These are phyloP conservation scores for Aurelia sp. DNA, from an alignment of 30 jellyfish, hydroid and myxozoan species.

Conservation along the genomic window DNA sequence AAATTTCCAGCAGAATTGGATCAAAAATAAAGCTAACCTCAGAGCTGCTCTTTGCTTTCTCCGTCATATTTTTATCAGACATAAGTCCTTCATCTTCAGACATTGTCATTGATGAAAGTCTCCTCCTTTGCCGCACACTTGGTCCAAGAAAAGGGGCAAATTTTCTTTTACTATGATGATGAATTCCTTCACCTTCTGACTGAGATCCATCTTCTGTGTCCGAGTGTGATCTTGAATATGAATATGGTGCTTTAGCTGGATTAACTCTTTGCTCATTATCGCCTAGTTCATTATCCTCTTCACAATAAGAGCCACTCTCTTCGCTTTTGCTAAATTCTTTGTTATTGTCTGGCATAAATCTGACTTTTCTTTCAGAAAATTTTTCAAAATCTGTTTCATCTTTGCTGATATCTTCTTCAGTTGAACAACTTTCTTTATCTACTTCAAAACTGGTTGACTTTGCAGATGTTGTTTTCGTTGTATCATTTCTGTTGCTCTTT, in stretches of 20 bases:
- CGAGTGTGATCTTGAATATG: constrained; percentile 7
- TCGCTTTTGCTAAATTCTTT: not conserved
- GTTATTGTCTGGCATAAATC: not conserved
- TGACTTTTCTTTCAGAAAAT: not conserved
- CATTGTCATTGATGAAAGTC: constrained; percentile 39
- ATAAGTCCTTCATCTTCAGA: constrained; percentile 69
- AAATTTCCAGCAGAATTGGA: too few species aligned
- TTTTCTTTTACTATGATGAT: constrained; percentile 55
- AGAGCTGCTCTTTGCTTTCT: not conserved
- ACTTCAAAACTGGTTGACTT: not conserved
- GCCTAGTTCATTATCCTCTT: not conserved
- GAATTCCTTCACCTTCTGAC: constrained; percentile 67
- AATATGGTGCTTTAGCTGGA: not conserved
- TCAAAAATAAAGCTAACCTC: too few species aligned
- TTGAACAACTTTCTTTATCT: too few species aligned
- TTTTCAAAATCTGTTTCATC: not conserved
- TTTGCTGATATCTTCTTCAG: not conserved
- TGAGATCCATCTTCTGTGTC: constrained; percentile 73
- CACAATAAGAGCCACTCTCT: not conserved
- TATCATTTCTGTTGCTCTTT: not conserved
- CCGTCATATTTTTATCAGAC: constrained; percentile 17
- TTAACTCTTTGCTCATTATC: not conserved
- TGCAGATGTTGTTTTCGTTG: not conserved
- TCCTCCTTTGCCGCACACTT: constrained; percentile 67
- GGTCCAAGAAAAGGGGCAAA: constrained; percentile 75